These are phyloP conservation scores for Phyllotis vaccarum DNA, from an alignment of 2,797 vertebrate species.

Conservation along the genomic window DNA sequence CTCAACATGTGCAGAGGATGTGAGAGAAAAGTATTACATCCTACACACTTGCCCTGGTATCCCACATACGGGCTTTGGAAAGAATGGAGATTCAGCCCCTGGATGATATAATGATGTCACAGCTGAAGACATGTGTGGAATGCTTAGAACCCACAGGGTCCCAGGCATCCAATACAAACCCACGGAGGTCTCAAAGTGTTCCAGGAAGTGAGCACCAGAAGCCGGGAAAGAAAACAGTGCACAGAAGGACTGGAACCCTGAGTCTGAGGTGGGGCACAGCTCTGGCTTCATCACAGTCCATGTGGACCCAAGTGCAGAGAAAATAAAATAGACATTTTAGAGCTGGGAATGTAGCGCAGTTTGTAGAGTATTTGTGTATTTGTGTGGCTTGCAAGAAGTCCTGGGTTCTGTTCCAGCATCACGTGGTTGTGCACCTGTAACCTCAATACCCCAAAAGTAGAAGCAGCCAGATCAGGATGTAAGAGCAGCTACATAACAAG, in stretches of 20 bases:
- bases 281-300: no score
- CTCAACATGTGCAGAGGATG: fast-evolving
- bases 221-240: no score
- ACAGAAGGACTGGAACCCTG: background rate
- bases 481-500: background rate
- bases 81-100: fast-evolving
- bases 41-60: fast-evolving
- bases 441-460: background rate
- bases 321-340: background rate
- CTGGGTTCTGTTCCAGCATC: background rate
- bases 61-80: background rate
- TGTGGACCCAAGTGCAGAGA: background rate
- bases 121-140: background rate
- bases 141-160: background rate
- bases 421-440: background rate
- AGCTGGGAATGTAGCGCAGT: background rate
- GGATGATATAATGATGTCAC: background rate
- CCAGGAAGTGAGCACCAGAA: background rate
- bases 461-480: background rate
- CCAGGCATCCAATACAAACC: background rate
- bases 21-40: background rate
- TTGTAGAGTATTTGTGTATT: background rate
- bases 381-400: background rate
- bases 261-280: fast-evolving
- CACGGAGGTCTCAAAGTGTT: background rate